phyloP scores from a whole-genome alignment of 2,113 vertebrate genomes.

The Echinops telfairi region DNA sequence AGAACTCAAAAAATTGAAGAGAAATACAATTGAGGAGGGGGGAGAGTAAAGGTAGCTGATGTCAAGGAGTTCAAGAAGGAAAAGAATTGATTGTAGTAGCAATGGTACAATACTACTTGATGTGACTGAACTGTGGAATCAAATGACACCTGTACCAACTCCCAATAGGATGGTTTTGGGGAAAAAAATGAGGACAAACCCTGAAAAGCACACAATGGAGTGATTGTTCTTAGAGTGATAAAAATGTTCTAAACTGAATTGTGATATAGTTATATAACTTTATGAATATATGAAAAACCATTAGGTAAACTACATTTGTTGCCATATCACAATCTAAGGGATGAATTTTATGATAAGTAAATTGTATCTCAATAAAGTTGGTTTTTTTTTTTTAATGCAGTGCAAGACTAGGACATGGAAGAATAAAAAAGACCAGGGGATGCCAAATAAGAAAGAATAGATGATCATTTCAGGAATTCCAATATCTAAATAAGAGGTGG shows the following conservation, averaged over 20 bases:
- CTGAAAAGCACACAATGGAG: not conserved
- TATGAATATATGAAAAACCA: not conserved
- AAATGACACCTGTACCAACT: too few species aligned
- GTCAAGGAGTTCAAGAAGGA: too few species aligned
- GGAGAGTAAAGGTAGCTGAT: too few species aligned
- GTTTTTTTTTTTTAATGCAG: conserved; percentile 11
- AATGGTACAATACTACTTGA: too few species aligned
- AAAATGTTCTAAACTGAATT: not conserved
- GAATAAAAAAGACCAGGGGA: too few species aligned
- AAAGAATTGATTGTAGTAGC: too few species aligned
- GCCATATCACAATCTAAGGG: not conserved
- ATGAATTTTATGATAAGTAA: not conserved
- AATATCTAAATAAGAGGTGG: not conserved
- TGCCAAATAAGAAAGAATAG: not conserved
- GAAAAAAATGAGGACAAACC: not conserved
- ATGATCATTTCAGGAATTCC: conserved; percentile 23
- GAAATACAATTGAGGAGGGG: too few species aligned
- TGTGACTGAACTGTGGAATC: too few species aligned
- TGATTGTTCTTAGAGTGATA: not conserved
- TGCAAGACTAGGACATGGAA: conserved; percentile 28
- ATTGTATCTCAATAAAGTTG: not conserved
- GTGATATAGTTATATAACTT: not conserved
- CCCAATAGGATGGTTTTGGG: too few species aligned
- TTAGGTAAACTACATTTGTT: not conserved
- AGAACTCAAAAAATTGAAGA: conserved; percentile 33